These are phyloP conservation scores for Listronotus oregonensis DNA, from an alignment of 1,140 invertebrate species.

Conservation along the genomic window DNA sequence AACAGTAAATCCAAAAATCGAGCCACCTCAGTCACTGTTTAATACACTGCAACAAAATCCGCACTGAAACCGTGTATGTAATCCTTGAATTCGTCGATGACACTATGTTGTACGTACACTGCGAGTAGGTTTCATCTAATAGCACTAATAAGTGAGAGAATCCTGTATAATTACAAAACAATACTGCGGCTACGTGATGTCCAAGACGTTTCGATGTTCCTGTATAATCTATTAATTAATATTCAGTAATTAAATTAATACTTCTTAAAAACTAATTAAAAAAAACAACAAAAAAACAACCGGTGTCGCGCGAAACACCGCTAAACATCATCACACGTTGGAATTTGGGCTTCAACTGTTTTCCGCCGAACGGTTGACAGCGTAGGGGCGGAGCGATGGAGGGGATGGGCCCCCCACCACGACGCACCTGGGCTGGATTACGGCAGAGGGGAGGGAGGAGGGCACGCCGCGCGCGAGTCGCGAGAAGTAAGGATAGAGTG, in stretches of 20 bases:
- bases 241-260: no score
- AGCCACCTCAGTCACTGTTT: conserved; percentile 23
- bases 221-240: no score
- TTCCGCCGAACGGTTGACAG: conserved; percentile 27
- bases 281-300: conserved; percentile 24
- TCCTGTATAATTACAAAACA: no score
- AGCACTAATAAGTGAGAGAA: no score
- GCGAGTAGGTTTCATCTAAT: no score
- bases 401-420: conserved; percentile 32
- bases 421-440: conserved; percentile 30
- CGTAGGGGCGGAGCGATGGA: conserved; percentile 34
- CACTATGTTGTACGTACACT: no score
- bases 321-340: conserved; percentile 27
- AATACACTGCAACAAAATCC: no score
- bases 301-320: conserved; percentile 30
- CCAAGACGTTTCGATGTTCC: no score
- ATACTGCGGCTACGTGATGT: no score
- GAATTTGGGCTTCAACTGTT: conserved; percentile 32
- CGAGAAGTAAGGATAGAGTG: conserved; percentile 29
- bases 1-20: conserved; percentile 29
- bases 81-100: no score
- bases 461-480: conserved; percentile 6
- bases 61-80: no score
- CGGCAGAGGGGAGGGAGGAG: conserved; percentile 12
- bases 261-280: conserved; percentile 22